phyloP scores from a whole-genome alignment of 2,888 invertebrate genomes.

The Sarcophaga subvicina region DNA sequence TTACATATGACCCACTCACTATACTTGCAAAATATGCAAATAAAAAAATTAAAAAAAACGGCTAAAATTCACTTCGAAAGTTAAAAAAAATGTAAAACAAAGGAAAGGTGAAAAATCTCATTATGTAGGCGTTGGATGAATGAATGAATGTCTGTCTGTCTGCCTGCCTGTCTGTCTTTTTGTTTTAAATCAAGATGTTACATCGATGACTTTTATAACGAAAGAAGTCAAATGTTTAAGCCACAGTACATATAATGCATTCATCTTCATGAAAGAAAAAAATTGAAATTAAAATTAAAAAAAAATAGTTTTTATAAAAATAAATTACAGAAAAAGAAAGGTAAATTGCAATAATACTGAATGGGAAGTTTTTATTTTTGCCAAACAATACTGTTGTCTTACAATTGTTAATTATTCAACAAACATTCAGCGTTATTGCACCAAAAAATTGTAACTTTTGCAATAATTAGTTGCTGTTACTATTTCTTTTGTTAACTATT shows the following conservation, averaged over 20 bases:
- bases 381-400: neutral
- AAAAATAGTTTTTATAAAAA: neutral
- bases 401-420: constrained; percentile 8
- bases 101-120: constrained; percentile 39
- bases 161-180: no score
- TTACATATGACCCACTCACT: constrained; percentile 57
- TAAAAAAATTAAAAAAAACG: neutral
- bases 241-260: neutral
- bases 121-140: constrained; percentile 25
- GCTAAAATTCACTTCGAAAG: no score
- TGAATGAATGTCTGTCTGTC: neutral
- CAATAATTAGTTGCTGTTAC: neutral
- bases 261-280: neutral
- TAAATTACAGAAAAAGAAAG: constrained; percentile 32
- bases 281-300: neutral
- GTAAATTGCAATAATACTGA: constrained; percentile 18
- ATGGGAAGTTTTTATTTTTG: constrained; percentile 24
- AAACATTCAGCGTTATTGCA: neutral
- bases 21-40: constrained; percentile 12
- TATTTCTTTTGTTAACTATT: constrained; percentile 12
- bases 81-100: constrained; percentile 17
- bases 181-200: constrained; percentile 30
- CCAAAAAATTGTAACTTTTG: constrained; percentile 20
- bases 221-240: constrained; percentile 17
- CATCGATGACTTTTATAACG: neutral